A percentile compares a stretch with the other conserved stretches of the same genome.
Evolutionary conservation across 2,797 vertebrate species (phyloP).

Genomic region (Galaxias olidus): DNA sequence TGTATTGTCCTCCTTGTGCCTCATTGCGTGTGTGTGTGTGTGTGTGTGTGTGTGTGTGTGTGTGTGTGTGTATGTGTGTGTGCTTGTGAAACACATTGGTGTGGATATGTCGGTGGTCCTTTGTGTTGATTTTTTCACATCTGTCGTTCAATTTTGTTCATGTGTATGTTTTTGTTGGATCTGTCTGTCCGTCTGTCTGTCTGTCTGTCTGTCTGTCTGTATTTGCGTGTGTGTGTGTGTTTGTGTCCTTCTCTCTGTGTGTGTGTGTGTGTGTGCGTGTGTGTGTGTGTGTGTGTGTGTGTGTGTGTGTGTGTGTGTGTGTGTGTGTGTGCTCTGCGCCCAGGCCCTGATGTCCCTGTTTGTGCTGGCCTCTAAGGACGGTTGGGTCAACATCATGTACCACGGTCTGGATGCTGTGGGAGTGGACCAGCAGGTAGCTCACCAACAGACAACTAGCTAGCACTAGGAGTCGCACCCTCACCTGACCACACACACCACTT

Average conservation of each 20-base stretch:
- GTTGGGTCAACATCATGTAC: slow-evolving; percentile 99
- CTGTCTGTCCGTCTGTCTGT: not conserved
- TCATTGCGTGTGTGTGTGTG: not conserved
- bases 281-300: not conserved
- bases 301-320: not conserved
- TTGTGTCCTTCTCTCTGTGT: not conserved
- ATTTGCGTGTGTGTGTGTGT: not conserved
- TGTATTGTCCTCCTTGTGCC: no score
- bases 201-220: not conserved
- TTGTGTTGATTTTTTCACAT: no score
- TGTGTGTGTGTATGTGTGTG: no score
- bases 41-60: no score
- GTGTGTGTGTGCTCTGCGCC: slow-evolving; percentile 8
- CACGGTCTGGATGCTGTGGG: slow-evolving; percentile 93
- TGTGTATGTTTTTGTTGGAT: not conserved
- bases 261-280: not conserved
- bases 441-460: not conserved
- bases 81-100: no score
- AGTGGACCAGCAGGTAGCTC: slow-evolving; percentile 94
- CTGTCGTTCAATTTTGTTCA: no score
- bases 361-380: slow-evolving; percentile 96
- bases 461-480: no score
- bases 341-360: slow-evolving; percentile 98
- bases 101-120: no score
- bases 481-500: no score